These are phyloP conservation scores for Drosophila rellima DNA, from an alignment of 2,888 invertebrate genomes.

Conservation along the genomic window DNA sequence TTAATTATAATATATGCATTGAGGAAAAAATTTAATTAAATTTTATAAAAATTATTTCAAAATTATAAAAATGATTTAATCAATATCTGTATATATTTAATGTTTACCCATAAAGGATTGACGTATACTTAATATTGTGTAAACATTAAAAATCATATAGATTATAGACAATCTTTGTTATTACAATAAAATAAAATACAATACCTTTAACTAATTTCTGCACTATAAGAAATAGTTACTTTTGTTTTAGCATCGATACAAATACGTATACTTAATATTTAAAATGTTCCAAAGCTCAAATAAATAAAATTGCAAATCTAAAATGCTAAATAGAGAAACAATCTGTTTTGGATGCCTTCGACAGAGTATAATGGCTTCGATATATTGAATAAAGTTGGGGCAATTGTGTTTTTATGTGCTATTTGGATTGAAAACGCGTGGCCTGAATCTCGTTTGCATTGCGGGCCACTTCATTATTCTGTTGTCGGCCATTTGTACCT, in stretches of 20 bases:
- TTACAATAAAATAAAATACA: neutral
- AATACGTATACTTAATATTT: constrained; percentile 8
- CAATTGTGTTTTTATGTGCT: constrained; percentile 41
- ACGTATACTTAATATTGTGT: neutral
- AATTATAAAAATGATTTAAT: too few relatives aligned
- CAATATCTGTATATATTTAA: neutral
- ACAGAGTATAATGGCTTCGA: constrained; percentile 31
- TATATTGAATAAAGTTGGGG: constrained; percentile 18
- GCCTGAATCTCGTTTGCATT: constrained; percentile 57
- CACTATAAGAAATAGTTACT: neutral
- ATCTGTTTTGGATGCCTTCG: neutral
- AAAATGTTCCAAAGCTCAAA: neutral
- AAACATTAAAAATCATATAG: neutral
- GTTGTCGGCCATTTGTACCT: constrained; percentile 56
- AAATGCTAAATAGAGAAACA: neutral
- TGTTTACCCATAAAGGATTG: neutral
- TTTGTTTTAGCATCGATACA: neutral
- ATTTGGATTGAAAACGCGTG: constrained; percentile 29
- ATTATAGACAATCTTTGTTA: too few relatives aligned
- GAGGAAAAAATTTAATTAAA: neutral
- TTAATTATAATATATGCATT: neutral
- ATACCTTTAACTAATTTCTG: neutral
- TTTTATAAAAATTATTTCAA: too few relatives aligned
- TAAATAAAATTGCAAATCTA: neutral
- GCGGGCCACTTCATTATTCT: constrained; percentile 70